A percentile compares a stretch with the other conserved stretches of the same genome.
Conservation (phyloP, 2,797 vertebrate species). For the Chaetophractus vellerosus region DNA sequence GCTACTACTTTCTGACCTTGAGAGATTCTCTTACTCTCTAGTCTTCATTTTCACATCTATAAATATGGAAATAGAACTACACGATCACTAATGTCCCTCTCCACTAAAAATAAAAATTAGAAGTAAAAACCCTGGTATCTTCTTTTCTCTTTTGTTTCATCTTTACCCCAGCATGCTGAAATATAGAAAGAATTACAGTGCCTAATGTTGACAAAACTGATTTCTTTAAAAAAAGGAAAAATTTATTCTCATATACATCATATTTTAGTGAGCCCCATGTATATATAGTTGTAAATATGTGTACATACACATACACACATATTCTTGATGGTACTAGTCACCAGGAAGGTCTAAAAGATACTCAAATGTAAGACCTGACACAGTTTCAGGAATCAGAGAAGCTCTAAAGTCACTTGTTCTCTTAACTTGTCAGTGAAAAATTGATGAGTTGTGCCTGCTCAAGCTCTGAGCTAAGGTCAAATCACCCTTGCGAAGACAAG, state of each 20-base stretch:
- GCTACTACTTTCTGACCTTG: neutral
- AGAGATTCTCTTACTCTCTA: neutral
- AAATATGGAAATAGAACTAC: neutral
- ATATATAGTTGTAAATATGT: neutral
- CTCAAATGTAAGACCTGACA: constrained; percentile 33
- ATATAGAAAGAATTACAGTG: neutral
- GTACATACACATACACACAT: neutral
- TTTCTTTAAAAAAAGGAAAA: neutral
- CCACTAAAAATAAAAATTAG: neutral
- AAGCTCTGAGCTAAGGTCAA: constrained; percentile 70
- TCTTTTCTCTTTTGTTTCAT: constrained; percentile 28
- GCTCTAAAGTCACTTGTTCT: constrained; percentile 45
- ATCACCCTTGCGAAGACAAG: constrained; percentile 78
- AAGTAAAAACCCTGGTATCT: neutral
- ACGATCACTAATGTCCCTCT: neutral
- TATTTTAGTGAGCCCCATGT: neutral
- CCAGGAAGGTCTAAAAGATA: neutral
- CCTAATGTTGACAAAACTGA: neutral
- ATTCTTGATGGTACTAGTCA: neutral
- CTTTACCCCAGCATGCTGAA: neutral
- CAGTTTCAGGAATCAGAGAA: constrained; percentile 26
- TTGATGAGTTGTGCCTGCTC: constrained; percentile 74
- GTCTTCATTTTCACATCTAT: neutral
- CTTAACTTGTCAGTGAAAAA: constrained; percentile 44
- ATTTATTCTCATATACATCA: neutral